Evolutionary conservation across 30 jellyfish, hydroid and myxozoan species (phyloP).

Genomic region (Catostylus mosaicus): DNA sequence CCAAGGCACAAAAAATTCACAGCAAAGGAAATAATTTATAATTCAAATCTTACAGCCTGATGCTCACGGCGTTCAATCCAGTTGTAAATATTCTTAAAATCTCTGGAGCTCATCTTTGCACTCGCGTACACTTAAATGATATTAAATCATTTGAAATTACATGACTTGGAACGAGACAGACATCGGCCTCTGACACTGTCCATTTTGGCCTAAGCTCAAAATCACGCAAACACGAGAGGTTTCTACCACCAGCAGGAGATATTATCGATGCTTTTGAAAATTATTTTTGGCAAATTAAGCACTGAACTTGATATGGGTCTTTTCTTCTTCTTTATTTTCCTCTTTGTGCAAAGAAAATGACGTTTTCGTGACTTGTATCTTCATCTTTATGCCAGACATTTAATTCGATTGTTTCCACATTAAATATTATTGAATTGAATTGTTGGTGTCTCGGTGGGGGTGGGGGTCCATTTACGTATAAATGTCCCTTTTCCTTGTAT

Average conservation of each 20-base stretch:
- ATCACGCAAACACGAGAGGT: conserved; percentile 49
- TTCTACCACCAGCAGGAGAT: neutral
- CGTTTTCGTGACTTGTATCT: conserved; percentile 9
- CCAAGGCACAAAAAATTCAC: too few relatives aligned
- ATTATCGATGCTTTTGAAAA: neutral
- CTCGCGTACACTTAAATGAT: neutral
- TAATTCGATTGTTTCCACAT: neutral
- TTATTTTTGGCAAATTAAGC: neutral
- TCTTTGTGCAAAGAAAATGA: neutral
- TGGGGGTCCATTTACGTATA: too few relatives aligned
- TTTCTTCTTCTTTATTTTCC: neutral
- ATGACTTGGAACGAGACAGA: neutral
- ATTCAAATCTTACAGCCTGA: conserved; percentile 56
- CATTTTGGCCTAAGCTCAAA: conserved; percentile 18
- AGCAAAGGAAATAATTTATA: too few relatives aligned
- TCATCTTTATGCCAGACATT: conserved; percentile 20
- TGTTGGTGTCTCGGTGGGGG: neutral
- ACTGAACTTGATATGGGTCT: neutral
- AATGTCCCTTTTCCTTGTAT: too few relatives aligned
- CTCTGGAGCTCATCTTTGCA: conserved; percentile 5
- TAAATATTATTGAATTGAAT: neutral
- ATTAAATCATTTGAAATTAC: conserved; percentile 14
- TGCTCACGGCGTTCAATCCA: conserved; percentile 64
- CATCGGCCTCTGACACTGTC: neutral
- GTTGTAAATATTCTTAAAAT: conserved; percentile 18